Evolutionary conservation across 2,888 invertebrate species (phyloP).

Genomic region (Oscheius sp.): DNA sequence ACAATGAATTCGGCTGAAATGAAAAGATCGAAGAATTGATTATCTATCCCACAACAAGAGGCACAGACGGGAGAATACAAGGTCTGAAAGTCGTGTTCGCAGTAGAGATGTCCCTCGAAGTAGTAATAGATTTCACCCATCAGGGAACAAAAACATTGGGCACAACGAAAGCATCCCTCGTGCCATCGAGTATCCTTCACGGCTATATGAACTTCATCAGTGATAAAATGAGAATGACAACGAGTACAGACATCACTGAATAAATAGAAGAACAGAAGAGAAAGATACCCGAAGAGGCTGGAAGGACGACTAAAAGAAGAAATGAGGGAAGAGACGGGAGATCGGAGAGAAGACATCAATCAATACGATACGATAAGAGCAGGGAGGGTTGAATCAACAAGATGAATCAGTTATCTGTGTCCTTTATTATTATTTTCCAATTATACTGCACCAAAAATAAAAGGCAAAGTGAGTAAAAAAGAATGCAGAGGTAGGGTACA

Average conservation of each 20-base stretch:
- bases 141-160: slow-evolving; percentile 96
- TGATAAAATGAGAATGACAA: neutral
- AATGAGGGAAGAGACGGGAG: slow-evolving; percentile 3
- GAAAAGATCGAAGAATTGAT: neutral
- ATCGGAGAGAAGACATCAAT: slow-evolving; percentile 8
- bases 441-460: too few species aligned
- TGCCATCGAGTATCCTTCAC: slow-evolving; percentile 27
- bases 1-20: slow-evolving; percentile 18
- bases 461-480: too few species aligned
- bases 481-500: too few species aligned
- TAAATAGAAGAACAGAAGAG: neutral
- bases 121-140: slow-evolving; percentile 97
- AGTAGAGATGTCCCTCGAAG: slow-evolving; percentile 81
- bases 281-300: neutral
- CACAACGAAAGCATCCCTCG: slow-evolving; percentile 76
- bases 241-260: slow-evolving; percentile 2
- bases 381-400: neutral
- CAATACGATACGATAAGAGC: slow-evolving; percentile 3
- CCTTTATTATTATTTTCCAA: too few species aligned
- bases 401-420: too few species aligned
- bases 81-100: slow-evolving; percentile 50
- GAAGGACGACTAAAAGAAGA: slow-evolving; percentile 3
- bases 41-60: slow-evolving; percentile 40
- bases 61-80: slow-evolving; percentile 51
- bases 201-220: slow-evolving; percentile 9